These are phyloP conservation scores for Tetramorium bicarinatum DNA, from an alignment of 2,888 invertebrate species.

Conservation along the genomic window DNA sequence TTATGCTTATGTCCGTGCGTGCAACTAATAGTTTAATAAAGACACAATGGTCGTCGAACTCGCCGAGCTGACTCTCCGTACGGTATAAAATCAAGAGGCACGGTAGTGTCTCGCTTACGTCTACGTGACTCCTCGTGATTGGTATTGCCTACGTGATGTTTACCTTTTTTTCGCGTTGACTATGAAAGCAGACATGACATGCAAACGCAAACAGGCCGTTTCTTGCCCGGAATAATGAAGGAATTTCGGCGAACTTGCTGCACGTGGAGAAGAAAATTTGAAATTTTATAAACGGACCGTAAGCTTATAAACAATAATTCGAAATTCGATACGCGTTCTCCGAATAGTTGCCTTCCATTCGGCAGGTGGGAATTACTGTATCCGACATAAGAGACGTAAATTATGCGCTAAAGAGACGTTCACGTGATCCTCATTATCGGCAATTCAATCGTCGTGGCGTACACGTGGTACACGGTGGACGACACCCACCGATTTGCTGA, in stretches of 20 bases:
- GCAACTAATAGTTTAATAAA: background rate
- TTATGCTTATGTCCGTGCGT: background rate
- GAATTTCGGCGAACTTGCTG: constrained; percentile 52
- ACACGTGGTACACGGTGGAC: constrained; percentile 15
- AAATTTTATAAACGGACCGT: constrained; percentile 5
- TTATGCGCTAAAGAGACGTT: constrained; percentile 25
- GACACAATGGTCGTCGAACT: constrained; percentile 20
- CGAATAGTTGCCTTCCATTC: background rate
- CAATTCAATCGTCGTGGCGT: background rate
- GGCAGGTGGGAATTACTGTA: background rate
- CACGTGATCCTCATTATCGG: constrained; percentile 9
- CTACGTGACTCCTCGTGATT: constrained; percentile 48
- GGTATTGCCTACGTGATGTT: constrained; percentile 52
- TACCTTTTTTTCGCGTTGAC: constrained; percentile 43
- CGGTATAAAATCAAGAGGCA: background rate
- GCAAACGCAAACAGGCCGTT: constrained; percentile 42
- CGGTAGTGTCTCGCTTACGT: constrained; percentile 4
- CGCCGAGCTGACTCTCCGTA: constrained; percentile 5
- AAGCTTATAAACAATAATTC: background rate
- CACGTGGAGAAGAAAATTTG: constrained; percentile 30
- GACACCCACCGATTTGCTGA: background rate
- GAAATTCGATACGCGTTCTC: background rate
- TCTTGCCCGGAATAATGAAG: constrained; percentile 44
- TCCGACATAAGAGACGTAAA: background rate
- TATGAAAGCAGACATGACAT: constrained; percentile 38